Conservation (phyloP, 2,113 vertebrate species). For the Nesoenas mayeri region DNA sequence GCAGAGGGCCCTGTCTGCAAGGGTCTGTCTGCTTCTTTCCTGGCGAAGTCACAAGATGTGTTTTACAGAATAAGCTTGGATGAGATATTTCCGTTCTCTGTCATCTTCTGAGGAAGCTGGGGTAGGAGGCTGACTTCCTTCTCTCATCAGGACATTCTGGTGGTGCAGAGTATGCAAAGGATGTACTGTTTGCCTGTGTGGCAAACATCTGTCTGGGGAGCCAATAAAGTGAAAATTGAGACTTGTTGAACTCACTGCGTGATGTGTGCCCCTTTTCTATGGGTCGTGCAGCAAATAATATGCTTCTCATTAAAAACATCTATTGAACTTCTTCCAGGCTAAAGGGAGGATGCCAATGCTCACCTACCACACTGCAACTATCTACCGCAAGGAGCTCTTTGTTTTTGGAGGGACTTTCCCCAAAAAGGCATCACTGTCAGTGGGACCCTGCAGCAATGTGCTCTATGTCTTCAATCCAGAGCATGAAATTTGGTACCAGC, state of each 20-base stretch:
- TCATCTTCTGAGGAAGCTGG: neutral
- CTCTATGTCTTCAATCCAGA: conserved; percentile 90
- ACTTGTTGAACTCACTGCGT: neutral
- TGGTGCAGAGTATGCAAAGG: neutral
- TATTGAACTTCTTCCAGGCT: conserved; percentile 69
- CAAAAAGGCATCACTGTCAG: conserved; percentile 39
- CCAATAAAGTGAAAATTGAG: neutral
- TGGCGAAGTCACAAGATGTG: neutral
- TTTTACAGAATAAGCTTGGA: neutral
- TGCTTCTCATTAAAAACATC: neutral
- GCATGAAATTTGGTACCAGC: conserved; percentile 90
- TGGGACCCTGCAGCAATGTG: conserved; percentile 79
- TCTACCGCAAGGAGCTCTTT: conserved; percentile 87
- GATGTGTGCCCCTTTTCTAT: neutral
- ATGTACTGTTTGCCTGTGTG: neutral
- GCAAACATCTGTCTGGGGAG: neutral
- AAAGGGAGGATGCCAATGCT: conserved; percentile 83
- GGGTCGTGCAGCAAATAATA: neutral
- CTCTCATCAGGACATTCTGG: neutral
- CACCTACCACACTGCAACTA: conserved; percentile 81
- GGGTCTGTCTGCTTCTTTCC: neutral
- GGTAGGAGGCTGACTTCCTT: neutral
- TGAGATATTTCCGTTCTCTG: neutral
- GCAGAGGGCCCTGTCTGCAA: neutral
- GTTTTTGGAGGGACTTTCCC: conserved; percentile 85